Evolutionary conservation across 2,888 invertebrate species (phyloP).

Genomic region (Synanthedon andrenaeformis): DNA sequence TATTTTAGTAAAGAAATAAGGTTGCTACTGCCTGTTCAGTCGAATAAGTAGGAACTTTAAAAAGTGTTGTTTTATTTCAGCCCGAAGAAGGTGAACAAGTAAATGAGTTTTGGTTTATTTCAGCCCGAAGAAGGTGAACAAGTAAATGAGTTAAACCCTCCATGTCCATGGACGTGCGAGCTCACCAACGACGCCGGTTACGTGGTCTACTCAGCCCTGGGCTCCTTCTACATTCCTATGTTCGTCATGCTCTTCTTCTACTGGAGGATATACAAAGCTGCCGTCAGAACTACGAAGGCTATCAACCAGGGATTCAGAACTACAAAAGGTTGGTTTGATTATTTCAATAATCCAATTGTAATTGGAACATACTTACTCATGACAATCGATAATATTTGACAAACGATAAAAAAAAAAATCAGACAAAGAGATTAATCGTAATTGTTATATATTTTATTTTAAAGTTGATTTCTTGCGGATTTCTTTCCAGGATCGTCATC

Average conservation of each 20-base stretch:
- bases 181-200: constrained; percentile 95
- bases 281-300: constrained; percentile 90
- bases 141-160: constrained; percentile 57
- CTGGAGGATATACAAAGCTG: constrained; percentile 95
- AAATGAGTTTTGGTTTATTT: constrained; percentile 20
- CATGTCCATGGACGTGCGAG: constrained; percentile 89
- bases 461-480: too few species aligned
- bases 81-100: constrained; percentile 39
- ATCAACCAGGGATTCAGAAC: constrained; percentile 93
- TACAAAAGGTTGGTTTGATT: constrained; percentile 74
- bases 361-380: neutral
- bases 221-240: constrained; percentile 99
- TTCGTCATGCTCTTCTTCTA: constrained; percentile 98
- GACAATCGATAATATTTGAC: neutral
- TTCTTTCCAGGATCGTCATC: too few species aligned
- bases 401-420: too few species aligned
- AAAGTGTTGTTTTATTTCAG: constrained; percentile 15
- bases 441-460: too few species aligned
- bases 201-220: constrained; percentile 95
- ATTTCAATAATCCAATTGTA: neutral
- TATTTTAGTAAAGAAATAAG: too few species aligned
- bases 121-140: constrained; percentile 45
- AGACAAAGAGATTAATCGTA: too few species aligned
- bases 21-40: too few species aligned
- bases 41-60: too few species aligned